A percentile compares a stretch with the other conserved stretches of the same genome.
phyloP scores from a whole-genome alignment of 2,113 vertebrate species.

The Corythoichthys intestinalis region DNA sequence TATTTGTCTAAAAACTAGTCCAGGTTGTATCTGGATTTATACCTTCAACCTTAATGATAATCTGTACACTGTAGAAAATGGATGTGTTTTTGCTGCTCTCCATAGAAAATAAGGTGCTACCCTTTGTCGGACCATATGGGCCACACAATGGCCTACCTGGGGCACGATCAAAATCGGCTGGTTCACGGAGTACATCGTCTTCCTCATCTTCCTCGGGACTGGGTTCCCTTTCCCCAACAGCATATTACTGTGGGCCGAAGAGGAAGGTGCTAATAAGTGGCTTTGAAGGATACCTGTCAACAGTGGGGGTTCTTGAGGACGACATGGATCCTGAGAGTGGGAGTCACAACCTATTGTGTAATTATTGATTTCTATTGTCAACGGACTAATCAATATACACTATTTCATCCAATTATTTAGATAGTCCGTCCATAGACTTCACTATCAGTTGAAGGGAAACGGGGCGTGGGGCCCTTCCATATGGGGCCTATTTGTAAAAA shows the following conservation, averaged over 20 bases:
- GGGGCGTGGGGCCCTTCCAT: no score
- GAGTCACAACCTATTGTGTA: slow-evolving; percentile 68
- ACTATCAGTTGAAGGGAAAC: no score
- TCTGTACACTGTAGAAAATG: neutral
- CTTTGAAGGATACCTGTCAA: slow-evolving; percentile 38
- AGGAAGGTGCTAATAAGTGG: slow-evolving; percentile 20
- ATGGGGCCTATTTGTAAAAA: no score
- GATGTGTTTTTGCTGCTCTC: neutral
- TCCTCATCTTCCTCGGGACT: slow-evolving; percentile 74
- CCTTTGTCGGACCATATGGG: slow-evolving; percentile 24
- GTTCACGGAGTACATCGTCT: slow-evolving; percentile 67
- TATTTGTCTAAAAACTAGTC: neutral
- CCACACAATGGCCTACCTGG: slow-evolving; percentile 34
- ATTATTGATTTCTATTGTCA: slow-evolving; percentile 20
- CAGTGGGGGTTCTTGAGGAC: slow-evolving; percentile 56
- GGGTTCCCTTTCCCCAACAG: slow-evolving; percentile 60
- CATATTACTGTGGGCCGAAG: slow-evolving; percentile 51
- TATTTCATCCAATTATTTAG: neutral
- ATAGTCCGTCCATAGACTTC: no score
- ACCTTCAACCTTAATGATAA: neutral
- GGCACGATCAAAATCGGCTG: slow-evolving; percentile 59
- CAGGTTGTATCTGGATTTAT: neutral
- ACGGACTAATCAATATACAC: neutral
- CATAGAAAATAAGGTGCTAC: slow-evolving; percentile 58
- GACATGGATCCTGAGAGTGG: slow-evolving; percentile 68